Conservation (phyloP, 2,113 vertebrate species). For the Callocephalon fimbriatum region DNA sequence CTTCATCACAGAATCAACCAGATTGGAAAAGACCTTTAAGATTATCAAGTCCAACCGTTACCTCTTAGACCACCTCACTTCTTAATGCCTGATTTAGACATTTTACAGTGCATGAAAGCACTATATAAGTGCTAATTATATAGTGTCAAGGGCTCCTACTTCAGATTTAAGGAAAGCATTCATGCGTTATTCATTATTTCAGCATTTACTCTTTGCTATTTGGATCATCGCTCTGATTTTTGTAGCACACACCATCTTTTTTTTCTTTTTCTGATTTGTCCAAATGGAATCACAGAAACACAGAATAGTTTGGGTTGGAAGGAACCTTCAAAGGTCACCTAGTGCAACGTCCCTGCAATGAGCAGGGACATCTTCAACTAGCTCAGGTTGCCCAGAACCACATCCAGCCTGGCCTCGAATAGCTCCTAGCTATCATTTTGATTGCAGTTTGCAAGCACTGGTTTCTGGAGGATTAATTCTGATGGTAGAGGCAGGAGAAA, state of each 20-base stretch:
- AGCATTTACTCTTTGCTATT: not conserved
- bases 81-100: not conserved
- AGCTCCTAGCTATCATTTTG: not conserved
- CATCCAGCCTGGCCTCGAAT: not conserved
- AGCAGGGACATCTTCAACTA: not conserved
- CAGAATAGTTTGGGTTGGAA: not conserved
- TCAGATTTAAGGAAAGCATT: not conserved
- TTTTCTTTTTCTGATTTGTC: not conserved
- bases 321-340: not conserved
- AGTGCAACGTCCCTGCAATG: not conserved
- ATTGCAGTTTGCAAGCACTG: not conserved
- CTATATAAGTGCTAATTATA: not conserved
- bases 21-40: not conserved
- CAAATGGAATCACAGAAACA: not conserved
- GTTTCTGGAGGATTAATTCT: not conserved
- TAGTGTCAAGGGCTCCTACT: not conserved
- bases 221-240: not conserved
- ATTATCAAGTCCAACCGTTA: not conserved
- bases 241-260: accelerated
- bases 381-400: not conserved
- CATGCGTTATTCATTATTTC: not conserved
- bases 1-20: not conserved
- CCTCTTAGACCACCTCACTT: not conserved
- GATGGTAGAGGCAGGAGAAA: not conserved
- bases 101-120: not conserved